These are phyloP conservation scores for Austrolebias charrua DNA, from an alignment of 2,797 vertebrate species.

Conservation along the genomic window DNA sequence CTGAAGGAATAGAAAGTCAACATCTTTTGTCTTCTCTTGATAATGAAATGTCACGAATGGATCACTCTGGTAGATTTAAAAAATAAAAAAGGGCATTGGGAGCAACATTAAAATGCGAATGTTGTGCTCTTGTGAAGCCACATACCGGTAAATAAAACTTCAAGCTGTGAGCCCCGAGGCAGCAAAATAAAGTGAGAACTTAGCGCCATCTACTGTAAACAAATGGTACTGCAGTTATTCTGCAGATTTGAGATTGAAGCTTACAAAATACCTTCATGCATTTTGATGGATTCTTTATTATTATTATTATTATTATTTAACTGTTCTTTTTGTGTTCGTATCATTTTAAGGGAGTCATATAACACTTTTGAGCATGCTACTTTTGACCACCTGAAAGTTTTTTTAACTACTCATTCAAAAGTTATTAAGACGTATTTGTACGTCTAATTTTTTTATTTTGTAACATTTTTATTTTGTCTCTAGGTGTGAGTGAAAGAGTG, in stretches of 20 bases:
- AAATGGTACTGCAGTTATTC: constrained; percentile 2
- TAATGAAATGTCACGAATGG: neutral
- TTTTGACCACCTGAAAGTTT: too few species aligned
- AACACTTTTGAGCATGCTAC: too few species aligned
- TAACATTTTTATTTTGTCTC: too few species aligned
- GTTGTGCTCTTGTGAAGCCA: constrained; percentile 13
- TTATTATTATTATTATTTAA: neutral
- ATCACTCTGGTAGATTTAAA: constrained; percentile 7
- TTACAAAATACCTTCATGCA: neutral
- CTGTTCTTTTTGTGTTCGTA: too few species aligned
- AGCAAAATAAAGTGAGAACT: constrained; percentile 23
- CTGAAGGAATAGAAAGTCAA: neutral
- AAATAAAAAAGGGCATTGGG: constrained; percentile 7
- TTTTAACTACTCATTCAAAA: too few species aligned
- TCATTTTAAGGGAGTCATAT: too few species aligned
- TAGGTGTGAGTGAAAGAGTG: too few species aligned
- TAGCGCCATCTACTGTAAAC: constrained; percentile 62
- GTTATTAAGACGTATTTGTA: too few species aligned
- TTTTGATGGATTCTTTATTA: neutral
- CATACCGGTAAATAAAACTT: constrained; percentile 6
- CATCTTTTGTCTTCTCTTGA: neutral
- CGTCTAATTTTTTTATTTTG: too few species aligned
- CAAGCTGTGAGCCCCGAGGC: neutral
- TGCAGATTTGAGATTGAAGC: too few species aligned
- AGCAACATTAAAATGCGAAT: constrained; percentile 20